Evolutionary conservation across 2,888 invertebrate genomes (phyloP), one percentile per base, ranked within the genome.

Genomic region (Xestoiulus laeticollis): DNA sequence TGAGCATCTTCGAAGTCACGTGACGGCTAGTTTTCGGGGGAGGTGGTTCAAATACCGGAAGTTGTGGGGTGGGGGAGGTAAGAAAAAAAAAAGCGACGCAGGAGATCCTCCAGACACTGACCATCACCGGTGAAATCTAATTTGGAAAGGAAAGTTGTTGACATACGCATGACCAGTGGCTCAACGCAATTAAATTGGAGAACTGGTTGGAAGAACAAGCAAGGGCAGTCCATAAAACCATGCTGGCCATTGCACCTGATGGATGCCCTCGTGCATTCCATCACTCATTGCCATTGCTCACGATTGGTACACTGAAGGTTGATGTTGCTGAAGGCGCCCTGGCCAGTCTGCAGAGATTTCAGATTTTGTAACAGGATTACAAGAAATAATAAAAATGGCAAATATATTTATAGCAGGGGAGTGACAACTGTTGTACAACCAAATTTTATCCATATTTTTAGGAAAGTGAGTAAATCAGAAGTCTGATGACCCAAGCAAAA

Each of bases 131-230:
- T 68, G 68, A 68, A 68, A 68, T 68, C 68, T 68, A 68, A 68
- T 68, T 68, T 68, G 68, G 68, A 68, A 68, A n/a, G 4, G 8
- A 59, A 59, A 59, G 68, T 68, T 68, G 68, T 68, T 68, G 68
- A 68, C 68, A 26, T 68, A 68, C 68, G 68, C 68, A 68, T 68
- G 68, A 68, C 68, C 68, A 68, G 68, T 68, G 68, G 68, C 22
- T 68, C 26, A 68, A 68, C 26, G 68, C 68, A 26, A 68, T 68
- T 68, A 68, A 26, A 68, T 68, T 68, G 26, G 68, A 68, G 68
- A 68, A 68, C 68, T 68, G 68, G 68, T 68, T 6, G 22, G 68
- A 2, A 68, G 26, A 68, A 26, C 10, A 12, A 22, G 22, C 68
- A 68, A 22, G 68, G 68, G 26, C 68, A 10, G 8, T 12, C 68